Conservation (phyloP, 2,888 invertebrate genomes). For the Drosophila anomalipes region DNA sequence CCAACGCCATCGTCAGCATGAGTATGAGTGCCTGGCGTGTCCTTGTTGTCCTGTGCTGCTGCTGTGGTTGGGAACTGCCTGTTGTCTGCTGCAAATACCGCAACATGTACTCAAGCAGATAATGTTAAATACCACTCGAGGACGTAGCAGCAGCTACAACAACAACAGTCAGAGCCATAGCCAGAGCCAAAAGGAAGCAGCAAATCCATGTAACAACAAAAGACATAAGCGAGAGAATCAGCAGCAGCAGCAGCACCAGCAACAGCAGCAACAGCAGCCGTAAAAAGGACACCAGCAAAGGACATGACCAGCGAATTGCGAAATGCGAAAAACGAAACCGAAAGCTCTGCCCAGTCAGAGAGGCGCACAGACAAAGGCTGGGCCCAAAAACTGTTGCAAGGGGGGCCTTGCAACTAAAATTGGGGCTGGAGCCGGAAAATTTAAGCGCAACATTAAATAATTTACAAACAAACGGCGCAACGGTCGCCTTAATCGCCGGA, state of each 20-base stretch:
- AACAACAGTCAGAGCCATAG: conserved; percentile 16
- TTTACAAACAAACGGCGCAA: conserved; percentile 80
- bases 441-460: conserved; percentile 82
- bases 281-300: conserved; percentile 77
- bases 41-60: conserved; percentile 58
- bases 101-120: conserved; percentile 83
- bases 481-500: conserved; percentile 77
- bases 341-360: conserved; percentile 58
- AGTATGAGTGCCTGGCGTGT: conserved; percentile 65
- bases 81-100: conserved; percentile 82
- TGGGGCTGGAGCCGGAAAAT: conserved; percentile 75
- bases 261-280: conserved; percentile 42
- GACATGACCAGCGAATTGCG: conserved; percentile 53
- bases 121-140: conserved; percentile 83
- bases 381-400: conserved; percentile 32
- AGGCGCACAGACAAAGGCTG: conserved; percentile 64
- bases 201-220: conserved; percentile 80
- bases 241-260: conserved; percentile 47
- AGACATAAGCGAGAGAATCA: conserved; percentile 73
- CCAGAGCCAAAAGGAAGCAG: conserved; percentile 64
- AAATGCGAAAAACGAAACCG: conserved; percentile 66
- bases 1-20: background rate
- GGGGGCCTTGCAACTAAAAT: conserved; percentile 19
- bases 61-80: conserved; percentile 44
- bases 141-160: conserved; percentile 45